Conservation (phyloP, 2,888 invertebrate species). For the Ferrisia virgata region DNA sequence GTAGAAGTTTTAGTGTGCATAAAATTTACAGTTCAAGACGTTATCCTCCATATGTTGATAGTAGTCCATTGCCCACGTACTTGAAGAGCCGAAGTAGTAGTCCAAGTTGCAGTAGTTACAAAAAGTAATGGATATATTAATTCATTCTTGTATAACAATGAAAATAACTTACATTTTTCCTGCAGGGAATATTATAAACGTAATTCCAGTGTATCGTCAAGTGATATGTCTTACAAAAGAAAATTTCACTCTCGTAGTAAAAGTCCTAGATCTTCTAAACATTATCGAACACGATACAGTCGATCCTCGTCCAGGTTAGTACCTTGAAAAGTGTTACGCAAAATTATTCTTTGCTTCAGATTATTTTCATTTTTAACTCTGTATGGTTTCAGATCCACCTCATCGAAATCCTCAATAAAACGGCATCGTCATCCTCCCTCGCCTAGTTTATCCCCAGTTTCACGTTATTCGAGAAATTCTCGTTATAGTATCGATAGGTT, state of each 20-base stretch:
- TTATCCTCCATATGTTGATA: not conserved
- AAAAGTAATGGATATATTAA: not conserved
- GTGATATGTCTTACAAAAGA: constrained; percentile 20
- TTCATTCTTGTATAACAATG: not conserved
- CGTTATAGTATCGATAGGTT: constrained; percentile 24
- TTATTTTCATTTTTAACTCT: not conserved
- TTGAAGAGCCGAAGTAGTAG: constrained; percentile 14
- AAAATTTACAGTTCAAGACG: not conserved
- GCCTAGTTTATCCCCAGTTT: constrained; percentile 18
- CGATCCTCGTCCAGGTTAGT: constrained; percentile 13
- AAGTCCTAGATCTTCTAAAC: not conserved
- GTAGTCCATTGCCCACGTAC: not conserved
- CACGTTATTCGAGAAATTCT: not conserved
- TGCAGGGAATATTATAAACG: not conserved
- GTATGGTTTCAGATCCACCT: not conserved
- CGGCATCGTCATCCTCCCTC: not conserved
- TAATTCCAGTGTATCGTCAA: constrained; percentile 1
- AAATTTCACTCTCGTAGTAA: not conserved
- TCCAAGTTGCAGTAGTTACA: constrained; percentile 18
- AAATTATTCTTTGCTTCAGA: no score
- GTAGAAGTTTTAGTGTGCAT: constrained; percentile 30
- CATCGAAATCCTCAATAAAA: not conserved
- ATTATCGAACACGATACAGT: not conserved
- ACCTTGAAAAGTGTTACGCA: not conserved
- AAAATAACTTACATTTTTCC: not conserved